A percentile compares a stretch with the other conserved stretches of the same genome.
Evolutionary conservation across 1,140 invertebrate species (phyloP).

Genomic region (Drosophila trapezifrons): DNA sequence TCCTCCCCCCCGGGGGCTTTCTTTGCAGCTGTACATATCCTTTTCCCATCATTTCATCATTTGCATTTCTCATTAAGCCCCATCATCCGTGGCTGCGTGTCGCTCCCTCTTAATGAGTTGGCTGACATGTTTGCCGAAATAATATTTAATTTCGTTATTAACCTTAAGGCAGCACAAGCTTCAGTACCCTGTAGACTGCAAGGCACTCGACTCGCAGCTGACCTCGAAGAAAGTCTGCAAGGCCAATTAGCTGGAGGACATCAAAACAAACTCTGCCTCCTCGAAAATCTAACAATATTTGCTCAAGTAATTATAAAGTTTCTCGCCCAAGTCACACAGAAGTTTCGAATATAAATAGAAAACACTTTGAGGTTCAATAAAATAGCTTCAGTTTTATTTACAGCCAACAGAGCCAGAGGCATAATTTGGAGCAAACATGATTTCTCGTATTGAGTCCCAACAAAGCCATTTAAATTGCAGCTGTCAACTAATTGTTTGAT

Average conservation of each 20-base stretch:
- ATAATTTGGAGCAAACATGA: constrained; percentile 28
- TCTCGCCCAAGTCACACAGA: neutral
- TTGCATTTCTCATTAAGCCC: constrained; percentile 73
- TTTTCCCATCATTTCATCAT: constrained; percentile 71
- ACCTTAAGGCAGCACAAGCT: neutral
- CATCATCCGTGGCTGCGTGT: neutral
- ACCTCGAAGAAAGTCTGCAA: neutral
- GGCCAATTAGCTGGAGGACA: constrained; percentile 7
- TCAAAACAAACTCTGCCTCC: constrained; percentile 6
- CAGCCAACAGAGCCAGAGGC: neutral
- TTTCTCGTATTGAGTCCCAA: constrained; percentile 15
- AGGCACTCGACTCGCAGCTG: neutral
- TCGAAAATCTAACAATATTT: constrained; percentile 7
- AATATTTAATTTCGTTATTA: constrained; percentile 20
- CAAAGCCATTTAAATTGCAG: constrained; percentile 39
- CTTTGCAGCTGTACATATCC: constrained; percentile 24
- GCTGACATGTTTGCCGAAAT: constrained; percentile 18
- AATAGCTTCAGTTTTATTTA: constrained; percentile 5
- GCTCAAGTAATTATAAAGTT: constrained; percentile 20
- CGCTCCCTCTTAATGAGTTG: constrained; percentile 13
- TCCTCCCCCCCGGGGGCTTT: constrained; percentile 30
- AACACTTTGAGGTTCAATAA: constrained; percentile 5
- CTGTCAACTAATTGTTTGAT: constrained; percentile 34
- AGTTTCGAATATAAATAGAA: constrained; percentile 15
- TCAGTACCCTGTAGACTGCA: neutral